Conservation (phyloP, 2,888 invertebrate genomes). For the Eristalinus sepulchralis region DNA sequence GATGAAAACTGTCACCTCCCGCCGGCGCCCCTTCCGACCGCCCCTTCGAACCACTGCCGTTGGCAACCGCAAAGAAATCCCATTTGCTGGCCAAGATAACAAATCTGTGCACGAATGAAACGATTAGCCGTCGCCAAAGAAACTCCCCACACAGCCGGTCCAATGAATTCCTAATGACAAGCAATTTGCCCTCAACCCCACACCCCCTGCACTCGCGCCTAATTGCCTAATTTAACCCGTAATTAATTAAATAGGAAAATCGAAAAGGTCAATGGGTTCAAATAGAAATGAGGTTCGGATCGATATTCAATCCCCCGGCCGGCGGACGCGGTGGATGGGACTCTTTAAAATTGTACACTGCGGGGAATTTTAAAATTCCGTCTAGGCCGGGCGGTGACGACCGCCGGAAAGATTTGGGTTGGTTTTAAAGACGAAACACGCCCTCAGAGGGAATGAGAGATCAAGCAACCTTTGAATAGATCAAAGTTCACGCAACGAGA, state of each 20-base stretch:
- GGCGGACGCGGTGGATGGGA: not conserved
- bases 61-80: slow-evolving; percentile 32
- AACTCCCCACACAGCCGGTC: slow-evolving; percentile 17
- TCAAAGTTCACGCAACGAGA: not conserved
- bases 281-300: slow-evolving; percentile 37
- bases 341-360: not conserved
- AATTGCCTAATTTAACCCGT: slow-evolving; percentile 53
- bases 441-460: not conserved
- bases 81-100: slow-evolving; percentile 55
- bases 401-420: not conserved
- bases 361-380: slow-evolving; percentile 24
- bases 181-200: slow-evolving; percentile 5
- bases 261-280: slow-evolving; percentile 35
- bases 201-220: slow-evolving; percentile 9
- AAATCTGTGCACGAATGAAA: slow-evolving; percentile 53
- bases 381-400: not conserved
- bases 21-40: not conserved
- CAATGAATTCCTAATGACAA: slow-evolving; percentile 48
- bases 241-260: slow-evolving; percentile 52
- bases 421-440: not conserved
- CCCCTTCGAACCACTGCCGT: not conserved
- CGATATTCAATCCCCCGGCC: slow-evolving; percentile 19
- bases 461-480: not conserved
- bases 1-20: not conserved
- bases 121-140: slow-evolving; percentile 47